Evolutionary conservation across 2,797 vertebrate genomes (phyloP), one percentile per base, ranked within the genome.

Genomic region (Mionectes olivaceus): DNA sequence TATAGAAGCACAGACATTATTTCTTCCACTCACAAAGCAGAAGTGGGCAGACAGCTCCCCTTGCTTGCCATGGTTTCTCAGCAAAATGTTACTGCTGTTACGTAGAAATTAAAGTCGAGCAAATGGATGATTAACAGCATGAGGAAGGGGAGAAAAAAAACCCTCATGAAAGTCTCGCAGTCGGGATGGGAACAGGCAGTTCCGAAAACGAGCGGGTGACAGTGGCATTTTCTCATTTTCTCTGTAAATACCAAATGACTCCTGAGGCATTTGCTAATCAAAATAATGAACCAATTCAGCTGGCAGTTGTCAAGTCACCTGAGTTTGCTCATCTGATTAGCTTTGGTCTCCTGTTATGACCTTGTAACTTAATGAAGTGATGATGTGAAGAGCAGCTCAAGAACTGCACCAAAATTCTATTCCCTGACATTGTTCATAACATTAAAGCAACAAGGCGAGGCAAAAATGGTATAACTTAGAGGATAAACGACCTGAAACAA

Each of bases 251-350:
- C 30, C 53, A 2, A 19, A 77, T 86, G 69, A 71, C 24, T 71
- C 67, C 55, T 44, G 80, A 93, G 63, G 74, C 25, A 82, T 82
- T 86, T 82, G 17, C 79, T 90, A 84, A 83, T 77, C 63, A 69
- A 82, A 95, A 71, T 37, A 78, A 71, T 55, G 70, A 87, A 96
- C 84, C 52, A 27, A 63, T 89, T 93, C 23, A 28, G 25, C 27
- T 79, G 73, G 23, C 33, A 89, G 35, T 64, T 85, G 15, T 59
- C 77, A 87, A 39, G 47, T 83, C 67, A 87, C 73, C 73, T 79
- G 91, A 91, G 61, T 60, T 94, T 94, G 28, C 60, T 87, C 41
- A 60, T 23, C 49, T 25, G 52, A 57, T 84, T 60, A 74, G 37
- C 30, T 90, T 23, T 56, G 56, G 11, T 56, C 37, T 84, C 55